Base-by-base conservation (phyloP, 2,113 vertebrate genomes). In the Xiphorhynchus elegans region DNA sequence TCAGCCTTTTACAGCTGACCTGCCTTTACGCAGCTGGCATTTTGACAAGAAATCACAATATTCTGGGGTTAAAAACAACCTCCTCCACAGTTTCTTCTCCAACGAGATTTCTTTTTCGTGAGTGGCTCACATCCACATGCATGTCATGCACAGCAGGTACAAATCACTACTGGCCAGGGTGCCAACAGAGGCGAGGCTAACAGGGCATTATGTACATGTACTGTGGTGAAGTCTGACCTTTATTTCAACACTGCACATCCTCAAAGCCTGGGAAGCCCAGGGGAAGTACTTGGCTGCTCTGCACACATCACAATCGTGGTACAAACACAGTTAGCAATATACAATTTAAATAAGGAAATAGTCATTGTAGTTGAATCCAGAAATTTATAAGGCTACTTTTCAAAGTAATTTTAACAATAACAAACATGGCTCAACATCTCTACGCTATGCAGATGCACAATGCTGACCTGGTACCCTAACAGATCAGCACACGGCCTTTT, bases 331-430 rank as follows among this genome's bases (percentile, higher is more conserved):
- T 68, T 31, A 16, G 14, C 53, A 39, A 46, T 42, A 63, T 11
- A 58, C 55, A 72, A 25, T 66, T 85, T 92, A 91, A 92, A 91
- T 85, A 76, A 87, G 53, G 28, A 94, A 94, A 69, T 9, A 77
- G n/a, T 64, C 49, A 28, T 17, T 26, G 44, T 37, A 60, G 40
- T 6, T 2, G 19, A 92, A 31, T 31, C 56, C 63, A 68, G n/a
- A 53, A 5, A 75, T 79, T 21, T 12, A 53, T 17, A 93, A 53
- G 74, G 84, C 37, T 96, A 28, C 37, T 90, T 79, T 85, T 50
- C 80, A 78, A 84, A 84, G 31, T 52, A 14, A 55, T 90, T 90
- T 90, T 49, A 92, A 81, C 49, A 62, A 24, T 18, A 82, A 72
- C 11, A 75, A 82, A 52, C 46, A 37, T 2, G 8, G 37, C 25